These are phyloP conservation scores for Rhabditophanes sp. DNA, from an alignment of 2,888 invertebrate genomes.

Conservation along the genomic window DNA sequence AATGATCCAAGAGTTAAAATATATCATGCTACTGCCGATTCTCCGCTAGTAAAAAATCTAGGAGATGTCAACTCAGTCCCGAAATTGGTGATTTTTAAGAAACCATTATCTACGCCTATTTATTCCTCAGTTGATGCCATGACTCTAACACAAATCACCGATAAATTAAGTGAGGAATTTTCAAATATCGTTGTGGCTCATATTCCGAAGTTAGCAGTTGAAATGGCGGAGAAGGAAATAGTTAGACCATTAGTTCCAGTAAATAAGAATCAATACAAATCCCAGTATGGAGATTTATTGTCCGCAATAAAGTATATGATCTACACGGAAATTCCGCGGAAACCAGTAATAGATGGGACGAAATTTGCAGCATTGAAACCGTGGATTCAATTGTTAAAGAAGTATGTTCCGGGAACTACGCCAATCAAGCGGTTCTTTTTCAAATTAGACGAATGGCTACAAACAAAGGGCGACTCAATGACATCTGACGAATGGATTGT, in stretches of 20 bases:
- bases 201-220: neutral
- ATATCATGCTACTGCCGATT: too few relatives aligned
- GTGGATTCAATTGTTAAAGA: constrained; percentile 57
- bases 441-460: constrained; percentile 52
- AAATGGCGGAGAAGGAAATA: too few relatives aligned
- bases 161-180: too few relatives aligned
- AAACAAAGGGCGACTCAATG: constrained; percentile 22
- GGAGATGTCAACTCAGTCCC: too few relatives aligned
- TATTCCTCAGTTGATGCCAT: too few relatives aligned
- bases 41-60: too few relatives aligned
- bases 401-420: constrained; percentile 63
- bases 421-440: constrained; percentile 57
- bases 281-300: constrained; percentile 74
- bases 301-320: constrained; percentile 68
- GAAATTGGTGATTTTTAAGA: too few relatives aligned
- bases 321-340: constrained; percentile 62
- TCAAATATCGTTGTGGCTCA: too few relatives aligned
- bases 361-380: constrained; percentile 59
- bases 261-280: constrained; percentile 27
- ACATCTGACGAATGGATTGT: constrained; percentile 46
- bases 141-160: too few relatives aligned
- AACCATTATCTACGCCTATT: too few relatives aligned
- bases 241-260: too few relatives aligned
- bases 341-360: constrained; percentile 57
- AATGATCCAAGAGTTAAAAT: too few relatives aligned